phyloP scores from a whole-genome alignment of 2,888 invertebrate species.

The Sericinus montela region DNA sequence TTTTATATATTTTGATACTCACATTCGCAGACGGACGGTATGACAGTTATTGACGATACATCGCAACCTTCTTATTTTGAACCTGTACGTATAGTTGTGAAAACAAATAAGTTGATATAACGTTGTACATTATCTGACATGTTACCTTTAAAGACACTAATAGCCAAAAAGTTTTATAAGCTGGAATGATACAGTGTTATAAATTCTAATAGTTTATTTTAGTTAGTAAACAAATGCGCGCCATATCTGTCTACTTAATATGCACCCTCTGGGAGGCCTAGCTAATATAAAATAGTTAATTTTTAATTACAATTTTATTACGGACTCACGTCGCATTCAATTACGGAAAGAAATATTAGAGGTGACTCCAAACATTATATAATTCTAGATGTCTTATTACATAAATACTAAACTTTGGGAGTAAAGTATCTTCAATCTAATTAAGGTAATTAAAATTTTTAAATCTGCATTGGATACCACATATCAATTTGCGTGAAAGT shows the following conservation, averaged over 20 bases:
- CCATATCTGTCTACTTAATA: slow-evolving; percentile 64
- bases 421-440: too few relatives aligned
- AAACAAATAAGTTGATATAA: slow-evolving; percentile 7
- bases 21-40: too few relatives aligned
- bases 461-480: too few relatives aligned
- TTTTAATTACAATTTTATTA: slow-evolving; percentile 79
- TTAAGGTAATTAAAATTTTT: too few relatives aligned
- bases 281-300: slow-evolving; percentile 72
- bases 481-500: too few relatives aligned
- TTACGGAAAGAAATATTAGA: slow-evolving; percentile 66
- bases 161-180: not conserved
- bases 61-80: not conserved
- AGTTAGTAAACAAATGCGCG: slow-evolving; percentile 65
- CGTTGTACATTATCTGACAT: slow-evolving; percentile 15
- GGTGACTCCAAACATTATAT: slow-evolving; percentile 24
- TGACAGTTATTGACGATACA: not conserved
- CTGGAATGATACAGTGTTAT: slow-evolving; percentile 37
- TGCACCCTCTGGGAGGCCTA: slow-evolving; percentile 68
- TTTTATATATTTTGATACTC: too few relatives aligned
- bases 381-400: not conserved
- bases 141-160: slow-evolving; percentile 9
- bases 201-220: slow-evolving; percentile 70
- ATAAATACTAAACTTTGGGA: too few relatives aligned
- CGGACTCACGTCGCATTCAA: slow-evolving; percentile 68
- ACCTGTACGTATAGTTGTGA: not conserved